These are phyloP conservation scores for Turnix velox DNA, from an alignment of 2,113 vertebrate genomes.

Conservation along the genomic window DNA sequence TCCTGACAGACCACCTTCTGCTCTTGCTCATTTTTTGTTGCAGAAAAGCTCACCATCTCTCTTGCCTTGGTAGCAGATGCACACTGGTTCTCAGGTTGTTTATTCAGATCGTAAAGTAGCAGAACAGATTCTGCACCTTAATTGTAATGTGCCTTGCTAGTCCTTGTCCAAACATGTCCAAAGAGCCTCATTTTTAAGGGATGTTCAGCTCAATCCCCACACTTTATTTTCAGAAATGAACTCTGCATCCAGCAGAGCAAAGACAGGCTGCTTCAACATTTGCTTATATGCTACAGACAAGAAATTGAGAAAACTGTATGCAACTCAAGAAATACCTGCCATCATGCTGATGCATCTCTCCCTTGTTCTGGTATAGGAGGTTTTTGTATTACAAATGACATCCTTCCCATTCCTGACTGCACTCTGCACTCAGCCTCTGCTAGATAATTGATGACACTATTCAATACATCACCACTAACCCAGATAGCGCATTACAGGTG, in stretches of 20 bases:
- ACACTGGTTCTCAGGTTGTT: neutral
- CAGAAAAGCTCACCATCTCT: neutral
- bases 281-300: neutral
- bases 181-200: neutral
- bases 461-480: neutral
- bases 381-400: neutral
- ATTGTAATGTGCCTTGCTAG: neutral
- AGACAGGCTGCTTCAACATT: neutral
- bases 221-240: neutral
- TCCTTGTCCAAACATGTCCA: neutral
- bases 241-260: neutral
- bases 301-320: neutral
- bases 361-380: neutral
- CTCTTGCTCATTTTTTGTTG: neutral
- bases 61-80: fast-evolving
- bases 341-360: no score
- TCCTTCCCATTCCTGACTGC: neutral
- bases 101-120: neutral
- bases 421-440: neutral
- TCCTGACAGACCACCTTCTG: neutral
- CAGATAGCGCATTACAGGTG: neutral
- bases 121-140: neutral
- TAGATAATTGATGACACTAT: neutral
- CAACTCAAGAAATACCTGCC: neutral
- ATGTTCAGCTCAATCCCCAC: neutral